Evolutionary conservation across 1,140 invertebrate genomes (phyloP).

Genomic region (Leptinotarsa texana): DNA sequence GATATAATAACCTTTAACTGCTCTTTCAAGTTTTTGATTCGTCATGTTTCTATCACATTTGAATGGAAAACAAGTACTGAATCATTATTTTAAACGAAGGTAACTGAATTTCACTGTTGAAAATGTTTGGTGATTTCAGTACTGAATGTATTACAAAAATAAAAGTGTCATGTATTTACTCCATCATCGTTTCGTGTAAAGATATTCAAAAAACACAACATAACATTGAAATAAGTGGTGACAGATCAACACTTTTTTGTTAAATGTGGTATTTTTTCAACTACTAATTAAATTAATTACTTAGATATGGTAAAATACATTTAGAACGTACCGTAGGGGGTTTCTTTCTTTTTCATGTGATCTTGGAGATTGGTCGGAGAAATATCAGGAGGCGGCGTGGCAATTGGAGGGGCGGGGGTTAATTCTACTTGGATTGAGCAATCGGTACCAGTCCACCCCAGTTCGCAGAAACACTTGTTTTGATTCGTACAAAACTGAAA

Average conservation of each 20-base stretch:
- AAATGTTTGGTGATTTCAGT: no score
- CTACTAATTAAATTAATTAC: background rate
- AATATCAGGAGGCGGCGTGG: constrained; percentile 55
- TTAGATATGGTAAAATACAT: background rate
- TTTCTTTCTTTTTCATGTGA: constrained; percentile 83
- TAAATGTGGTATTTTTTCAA: background rate
- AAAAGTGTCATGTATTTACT: no score
- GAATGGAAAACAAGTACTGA: no score
- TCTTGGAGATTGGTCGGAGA: constrained; percentile 61
- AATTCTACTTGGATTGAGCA: constrained; percentile 79
- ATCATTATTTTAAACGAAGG: no score
- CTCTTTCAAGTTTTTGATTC: no score
- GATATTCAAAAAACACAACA: background rate
- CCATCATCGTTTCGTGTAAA: no score
- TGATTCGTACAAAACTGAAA: constrained; percentile 88
- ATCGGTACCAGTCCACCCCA: constrained; percentile 86
- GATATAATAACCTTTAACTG: background rate
- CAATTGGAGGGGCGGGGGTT: constrained; percentile 61
- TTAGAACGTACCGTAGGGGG: constrained; percentile 79
- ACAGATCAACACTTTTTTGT: background rate
- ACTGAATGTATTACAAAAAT: no score
- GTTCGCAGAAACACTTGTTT: constrained; percentile 88
- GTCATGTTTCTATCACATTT: no score
- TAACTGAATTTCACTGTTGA: no score
- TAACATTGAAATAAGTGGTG: background rate